Conservation (phyloP, 2,113 vertebrate species). For the Dromaius novaehollandiae region DNA sequence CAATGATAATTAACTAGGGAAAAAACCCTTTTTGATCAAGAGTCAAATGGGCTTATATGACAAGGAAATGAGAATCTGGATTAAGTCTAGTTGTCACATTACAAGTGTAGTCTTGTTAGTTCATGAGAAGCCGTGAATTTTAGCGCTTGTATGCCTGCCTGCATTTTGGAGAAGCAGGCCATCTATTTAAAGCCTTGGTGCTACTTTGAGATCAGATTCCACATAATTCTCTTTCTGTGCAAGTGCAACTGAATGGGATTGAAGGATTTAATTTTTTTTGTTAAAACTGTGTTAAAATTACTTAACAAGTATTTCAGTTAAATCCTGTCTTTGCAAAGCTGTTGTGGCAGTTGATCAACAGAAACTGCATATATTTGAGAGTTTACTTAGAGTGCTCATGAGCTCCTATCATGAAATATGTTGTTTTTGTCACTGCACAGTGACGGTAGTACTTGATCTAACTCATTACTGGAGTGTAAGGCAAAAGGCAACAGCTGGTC, state of each 20-base stretch:
- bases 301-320: neutral
- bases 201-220: neutral
- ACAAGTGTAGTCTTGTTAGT: neutral
- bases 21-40: neutral
- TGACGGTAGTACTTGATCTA: neutral
- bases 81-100: neutral
- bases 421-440: neutral
- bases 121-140: neutral
- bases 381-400: fast-evolving
- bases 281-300: neutral
- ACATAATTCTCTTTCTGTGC: neutral
- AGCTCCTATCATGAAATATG: neutral
- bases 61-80: neutral
- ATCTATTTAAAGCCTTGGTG: neutral
- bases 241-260: neutral
- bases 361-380: neutral
- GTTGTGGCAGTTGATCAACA: neutral
- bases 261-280: neutral
- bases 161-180: neutral
- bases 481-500: neutral
- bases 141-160: neutral
- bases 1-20: neutral
- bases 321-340: neutral
- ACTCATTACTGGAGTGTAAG: neutral
- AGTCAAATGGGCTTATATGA: neutral